phyloP scores from a whole-genome alignment of 2,888 invertebrate species.

The Pandemis heparana region DNA sequence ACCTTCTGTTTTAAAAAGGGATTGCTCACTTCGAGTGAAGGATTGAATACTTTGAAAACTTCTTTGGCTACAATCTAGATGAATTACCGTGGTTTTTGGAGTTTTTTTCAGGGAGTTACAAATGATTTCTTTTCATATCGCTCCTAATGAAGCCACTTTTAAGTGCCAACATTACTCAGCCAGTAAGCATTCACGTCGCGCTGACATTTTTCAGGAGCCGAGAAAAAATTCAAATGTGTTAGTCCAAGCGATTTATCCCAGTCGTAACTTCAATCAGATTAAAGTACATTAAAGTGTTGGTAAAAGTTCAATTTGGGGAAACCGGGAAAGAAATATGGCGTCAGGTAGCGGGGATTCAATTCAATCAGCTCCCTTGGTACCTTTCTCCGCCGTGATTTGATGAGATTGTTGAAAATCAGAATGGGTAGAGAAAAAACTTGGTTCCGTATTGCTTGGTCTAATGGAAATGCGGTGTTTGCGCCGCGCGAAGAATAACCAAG shows the following conservation, averaged over 20 bases:
- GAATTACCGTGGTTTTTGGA: neutral
- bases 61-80: neutral
- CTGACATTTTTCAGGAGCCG: conserved; percentile 28
- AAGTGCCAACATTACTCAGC: conserved; percentile 40
- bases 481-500: conserved; percentile 40
- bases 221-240: conserved; percentile 41
- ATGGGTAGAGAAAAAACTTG: conserved; percentile 68
- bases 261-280: conserved; percentile 83
- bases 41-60: neutral
- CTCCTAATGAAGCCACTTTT: conserved; percentile 37
- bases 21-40: neutral
- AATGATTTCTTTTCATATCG: conserved; percentile 37
- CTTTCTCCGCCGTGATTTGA: conserved; percentile 77
- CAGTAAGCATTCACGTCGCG: conserved; percentile 8
- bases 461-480: conserved; percentile 71
- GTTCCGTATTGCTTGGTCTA: conserved; percentile 60
- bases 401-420: conserved; percentile 83
- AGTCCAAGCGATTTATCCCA: conserved; percentile 70
- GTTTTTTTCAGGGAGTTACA: conserved; percentile 23
- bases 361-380: conserved; percentile 82
- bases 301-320: conserved; percentile 81
- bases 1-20: neutral
- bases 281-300: conserved; percentile 83
- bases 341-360: conserved; percentile 79
- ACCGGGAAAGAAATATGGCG: conserved; percentile 80